Evolutionary conservation across 2,797 vertebrate species (phyloP).

Genomic region (Chrosomus eos): DNA sequence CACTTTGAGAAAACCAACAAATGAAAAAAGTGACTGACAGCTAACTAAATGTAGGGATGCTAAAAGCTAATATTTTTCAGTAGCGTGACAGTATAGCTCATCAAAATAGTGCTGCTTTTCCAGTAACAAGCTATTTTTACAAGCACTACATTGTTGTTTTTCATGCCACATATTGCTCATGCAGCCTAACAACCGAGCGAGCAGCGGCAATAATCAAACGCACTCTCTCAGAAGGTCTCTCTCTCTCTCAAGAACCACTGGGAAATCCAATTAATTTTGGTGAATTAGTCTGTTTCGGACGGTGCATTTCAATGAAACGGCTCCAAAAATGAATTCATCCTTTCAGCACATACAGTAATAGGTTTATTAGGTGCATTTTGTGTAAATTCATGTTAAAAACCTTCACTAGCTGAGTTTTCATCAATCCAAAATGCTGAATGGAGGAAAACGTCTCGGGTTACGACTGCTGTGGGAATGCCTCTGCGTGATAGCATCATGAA

Average conservation of each 20-base stretch:
- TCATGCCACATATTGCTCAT: conserved; percentile 14
- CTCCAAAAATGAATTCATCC: conserved; percentile 5
- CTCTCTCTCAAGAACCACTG: not conserved
- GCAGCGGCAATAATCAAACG: conserved; percentile 18
- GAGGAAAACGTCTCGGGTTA: no score
- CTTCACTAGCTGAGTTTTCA: not conserved
- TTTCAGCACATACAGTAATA: not conserved
- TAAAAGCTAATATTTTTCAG: not conserved
- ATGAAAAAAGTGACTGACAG: conserved; percentile 30
- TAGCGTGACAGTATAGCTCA: not conserved
- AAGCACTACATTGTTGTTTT: conserved; percentile 15
- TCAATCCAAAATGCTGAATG: not conserved
- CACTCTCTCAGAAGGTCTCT: not conserved
- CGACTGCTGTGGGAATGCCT: no score
- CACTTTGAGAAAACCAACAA: not conserved
- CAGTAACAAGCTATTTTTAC: conserved; percentile 24
- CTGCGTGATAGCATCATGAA: no score
- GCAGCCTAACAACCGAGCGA: not conserved
- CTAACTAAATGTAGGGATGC: not conserved
- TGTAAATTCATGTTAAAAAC: not conserved
- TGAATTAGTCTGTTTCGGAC: not conserved
- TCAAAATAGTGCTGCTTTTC: conserved; percentile 9
- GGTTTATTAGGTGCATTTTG: not conserved
- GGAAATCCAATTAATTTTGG: conserved; percentile 20
- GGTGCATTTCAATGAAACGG: not conserved